Evolutionary conservation across 1,140 invertebrate genomes (phyloP).

Genomic region (Hyposmocoma kahamanoa): DNA sequence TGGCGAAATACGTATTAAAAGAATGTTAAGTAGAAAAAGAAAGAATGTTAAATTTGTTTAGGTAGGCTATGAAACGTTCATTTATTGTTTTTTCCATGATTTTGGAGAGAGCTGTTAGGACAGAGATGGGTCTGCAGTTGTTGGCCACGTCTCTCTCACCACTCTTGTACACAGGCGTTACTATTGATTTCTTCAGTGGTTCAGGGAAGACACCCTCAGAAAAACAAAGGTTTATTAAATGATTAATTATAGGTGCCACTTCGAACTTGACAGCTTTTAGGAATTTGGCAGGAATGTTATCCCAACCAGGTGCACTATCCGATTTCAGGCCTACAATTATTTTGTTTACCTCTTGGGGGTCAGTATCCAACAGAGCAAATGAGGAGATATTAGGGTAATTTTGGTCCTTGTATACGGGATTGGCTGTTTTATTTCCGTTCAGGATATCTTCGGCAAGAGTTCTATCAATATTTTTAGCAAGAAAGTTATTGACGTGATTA

Average conservation of each 20-base stretch:
- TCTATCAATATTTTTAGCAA: conserved; percentile 2
- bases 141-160: too few species aligned
- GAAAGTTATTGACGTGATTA: conserved; percentile 1
- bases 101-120: too few species aligned
- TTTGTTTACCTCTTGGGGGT: not conserved
- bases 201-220: not conserved
- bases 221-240: not conserved
- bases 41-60: too few species aligned
- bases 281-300: conserved; percentile 1
- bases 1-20: too few species aligned
- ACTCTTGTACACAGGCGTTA: too few species aligned
- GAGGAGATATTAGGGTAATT: not conserved
- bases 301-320: conserved; percentile 7
- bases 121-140: too few species aligned
- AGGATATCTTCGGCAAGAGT: not conserved
- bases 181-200: not conserved
- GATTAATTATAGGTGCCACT: not conserved
- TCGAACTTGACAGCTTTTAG: not conserved
- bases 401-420: not conserved
- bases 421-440: not conserved
- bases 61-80: too few species aligned
- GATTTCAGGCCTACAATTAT: conserved; percentile 1
- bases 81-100: too few species aligned
- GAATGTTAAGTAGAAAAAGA: too few species aligned
- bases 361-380: not conserved